phyloP scores from a whole-genome alignment of 2,113 vertebrate species.

The Sciurus niger region DNA sequence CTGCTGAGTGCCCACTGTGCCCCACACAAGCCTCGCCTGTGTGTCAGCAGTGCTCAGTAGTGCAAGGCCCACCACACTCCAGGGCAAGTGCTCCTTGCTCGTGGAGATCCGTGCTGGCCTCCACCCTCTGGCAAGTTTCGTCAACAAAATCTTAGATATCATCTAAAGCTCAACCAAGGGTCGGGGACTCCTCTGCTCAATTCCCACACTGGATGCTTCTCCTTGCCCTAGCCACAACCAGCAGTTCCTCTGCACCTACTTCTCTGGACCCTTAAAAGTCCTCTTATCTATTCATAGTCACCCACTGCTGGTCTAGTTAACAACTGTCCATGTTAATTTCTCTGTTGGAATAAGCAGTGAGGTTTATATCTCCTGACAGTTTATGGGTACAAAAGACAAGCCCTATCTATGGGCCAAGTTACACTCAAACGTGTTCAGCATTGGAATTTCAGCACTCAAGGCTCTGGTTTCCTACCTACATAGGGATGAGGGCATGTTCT shows the following conservation, averaged over 20 bases:
- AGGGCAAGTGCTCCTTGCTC: not conserved
- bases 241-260: not conserved
- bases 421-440: not conserved
- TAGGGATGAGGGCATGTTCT: not conserved
- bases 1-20: not conserved
- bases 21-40: not conserved
- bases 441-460: not conserved
- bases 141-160: too few relatives aligned
- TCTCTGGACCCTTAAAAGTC: not conserved
- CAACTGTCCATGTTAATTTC: not conserved
- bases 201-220: not conserved
- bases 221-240: not conserved
- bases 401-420: not conserved
- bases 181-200: not conserved
- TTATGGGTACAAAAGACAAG: not conserved
- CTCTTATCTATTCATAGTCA: not conserved
- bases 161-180: not conserved
- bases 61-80: not conserved
- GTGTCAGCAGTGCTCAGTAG: not conserved
- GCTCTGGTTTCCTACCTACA: not conserved
- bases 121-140: not conserved
- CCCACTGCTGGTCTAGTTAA: not conserved
- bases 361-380: not conserved
- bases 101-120: too few relatives aligned
- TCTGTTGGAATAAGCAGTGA: not conserved